These are phyloP conservation scores for Amphiprion ocellaris DNA, from an alignment of 2,113 vertebrate species.

Conservation along the genomic window DNA sequence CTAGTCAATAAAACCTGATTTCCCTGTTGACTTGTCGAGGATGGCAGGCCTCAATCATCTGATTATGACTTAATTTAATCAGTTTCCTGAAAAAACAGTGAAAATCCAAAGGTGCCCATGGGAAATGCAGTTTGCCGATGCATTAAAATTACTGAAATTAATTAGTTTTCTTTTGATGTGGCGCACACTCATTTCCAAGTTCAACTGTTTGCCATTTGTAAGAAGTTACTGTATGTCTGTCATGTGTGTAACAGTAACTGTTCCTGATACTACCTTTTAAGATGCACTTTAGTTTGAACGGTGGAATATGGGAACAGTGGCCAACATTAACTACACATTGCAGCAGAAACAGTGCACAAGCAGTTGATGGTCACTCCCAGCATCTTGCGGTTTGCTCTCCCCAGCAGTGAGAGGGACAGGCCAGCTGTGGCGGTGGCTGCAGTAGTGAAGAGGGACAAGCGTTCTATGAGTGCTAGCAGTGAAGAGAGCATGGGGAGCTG, in stretches of 20 bases:
- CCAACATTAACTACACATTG: conserved; percentile 5
- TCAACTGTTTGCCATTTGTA: conserved; percentile 23
- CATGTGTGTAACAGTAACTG: background rate
- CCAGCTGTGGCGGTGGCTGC: conserved; percentile 75
- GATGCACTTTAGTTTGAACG: conserved; percentile 8
- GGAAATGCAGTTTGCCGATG: conserved; percentile 39
- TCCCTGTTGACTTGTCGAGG: conserved; percentile 61
- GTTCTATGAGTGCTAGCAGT: conserved; percentile 90
- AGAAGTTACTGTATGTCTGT: background rate
- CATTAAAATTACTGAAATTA: conserved; percentile 42
- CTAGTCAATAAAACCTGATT: conserved; percentile 67
- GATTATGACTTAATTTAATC: conserved; percentile 70
- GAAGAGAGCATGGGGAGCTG: conserved; percentile 97
- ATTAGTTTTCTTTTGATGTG: conserved; percentile 23
- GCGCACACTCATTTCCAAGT: conserved; percentile 12
- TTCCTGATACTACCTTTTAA: background rate
- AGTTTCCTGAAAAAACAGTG: conserved; percentile 23
- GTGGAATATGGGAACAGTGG: background rate
- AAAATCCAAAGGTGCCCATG: conserved; percentile 20
- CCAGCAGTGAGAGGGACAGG: conserved; percentile 82
- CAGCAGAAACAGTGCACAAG: conserved; percentile 38
- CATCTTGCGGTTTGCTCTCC: conserved; percentile 78
- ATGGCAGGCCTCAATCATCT: conserved; percentile 66
- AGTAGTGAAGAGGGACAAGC: conserved; percentile 85
- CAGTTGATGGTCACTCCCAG: conserved; percentile 53